Base-by-base conservation (phyloP, 2,888 invertebrate genomes). In the Melangyna quadrimaculata region DNA sequence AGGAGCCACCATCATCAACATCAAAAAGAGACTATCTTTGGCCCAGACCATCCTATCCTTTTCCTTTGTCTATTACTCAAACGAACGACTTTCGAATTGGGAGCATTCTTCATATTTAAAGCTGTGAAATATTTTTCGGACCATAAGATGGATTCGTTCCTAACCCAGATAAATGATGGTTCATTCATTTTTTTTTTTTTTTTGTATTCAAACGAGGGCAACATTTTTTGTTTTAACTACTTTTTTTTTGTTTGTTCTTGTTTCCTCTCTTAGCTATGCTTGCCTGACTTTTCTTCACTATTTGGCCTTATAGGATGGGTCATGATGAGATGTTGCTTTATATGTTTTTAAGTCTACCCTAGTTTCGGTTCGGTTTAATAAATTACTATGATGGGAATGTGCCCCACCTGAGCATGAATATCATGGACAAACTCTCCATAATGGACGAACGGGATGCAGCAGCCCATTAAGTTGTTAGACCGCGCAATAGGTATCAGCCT, bases 101-200 rank as follows among this genome's bases (percentile, higher is more conserved):
- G 75, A 72, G 53, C 71, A 84, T 84, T 79, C 75, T 61, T 84
- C 79, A 84, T 84, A 79, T 84, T 84, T 84, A 84, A 84, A 71
- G 84, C 84, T 84, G 84, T 69, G 83, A 70, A 83, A 78, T 78
- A 84, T 79, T 75, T 67, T 84, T 79, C 72, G 72, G 74, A 79
- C 75, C 79, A 63, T 53, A 55, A 79, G 75, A 84, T 69, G 71
- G 63, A 79, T 79, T 84, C 69, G 29, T 61, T 61, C 61, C 72
- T 84, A 84, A 84, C 84, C 71, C 72, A 84, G 61, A 84, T 84
- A 84, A 75, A 84, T 84, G 79, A 77, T 63, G 75, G 59, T 55
- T 78, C 84, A 84, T 84, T 84, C 70, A 71, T 74, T 74, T 59
- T 72, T 78, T 74, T 57, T 73, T 74, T 74, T 59, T 72, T 78